A percentile compares a stretch with the other conserved stretches of the same genome.
Evolutionary conservation across 2,113 vertebrate species (phyloP).

Genomic region (Genyomyrus donnyi): DNA sequence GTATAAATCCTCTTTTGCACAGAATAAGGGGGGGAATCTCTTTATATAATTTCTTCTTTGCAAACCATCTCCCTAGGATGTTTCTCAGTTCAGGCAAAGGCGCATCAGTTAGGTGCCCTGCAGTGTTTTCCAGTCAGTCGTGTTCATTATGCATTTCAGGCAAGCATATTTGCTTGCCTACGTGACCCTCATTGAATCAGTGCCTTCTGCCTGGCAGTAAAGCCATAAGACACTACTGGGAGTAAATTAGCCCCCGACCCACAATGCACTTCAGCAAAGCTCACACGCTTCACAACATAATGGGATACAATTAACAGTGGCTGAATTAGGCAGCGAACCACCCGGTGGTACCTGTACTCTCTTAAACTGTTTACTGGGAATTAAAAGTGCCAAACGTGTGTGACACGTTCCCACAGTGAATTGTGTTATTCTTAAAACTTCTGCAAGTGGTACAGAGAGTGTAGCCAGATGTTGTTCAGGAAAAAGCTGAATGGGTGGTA

Average conservation of each 20-base stretch:
- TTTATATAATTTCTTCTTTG: not conserved
- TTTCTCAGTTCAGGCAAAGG: not conserved
- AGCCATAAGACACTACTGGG: not conserved
- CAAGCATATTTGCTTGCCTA: not conserved
- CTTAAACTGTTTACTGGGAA: not conserved
- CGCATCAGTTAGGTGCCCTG: not conserved
- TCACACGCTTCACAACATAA: not conserved
- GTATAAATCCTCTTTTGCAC: not conserved
- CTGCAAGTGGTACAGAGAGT: not conserved
- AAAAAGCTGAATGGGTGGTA: not conserved
- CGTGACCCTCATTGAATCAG: not conserved
- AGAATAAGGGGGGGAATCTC: not conserved
- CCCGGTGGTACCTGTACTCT: not conserved
- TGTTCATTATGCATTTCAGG: not conserved
- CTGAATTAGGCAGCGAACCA: not conserved
- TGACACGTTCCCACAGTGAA: not conserved
- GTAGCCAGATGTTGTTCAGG: not conserved
- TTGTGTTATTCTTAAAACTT: not conserved
- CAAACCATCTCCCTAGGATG: not conserved
- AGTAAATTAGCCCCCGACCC: not conserved
- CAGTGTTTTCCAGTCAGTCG: not conserved
- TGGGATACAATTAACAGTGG: not conserved
- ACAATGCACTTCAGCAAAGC: not conserved
- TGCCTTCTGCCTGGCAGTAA: not conserved
- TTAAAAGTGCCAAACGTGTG: not conserved